Conservation (phyloP, 2,888 invertebrate species). For the Unio delphinus region DNA sequence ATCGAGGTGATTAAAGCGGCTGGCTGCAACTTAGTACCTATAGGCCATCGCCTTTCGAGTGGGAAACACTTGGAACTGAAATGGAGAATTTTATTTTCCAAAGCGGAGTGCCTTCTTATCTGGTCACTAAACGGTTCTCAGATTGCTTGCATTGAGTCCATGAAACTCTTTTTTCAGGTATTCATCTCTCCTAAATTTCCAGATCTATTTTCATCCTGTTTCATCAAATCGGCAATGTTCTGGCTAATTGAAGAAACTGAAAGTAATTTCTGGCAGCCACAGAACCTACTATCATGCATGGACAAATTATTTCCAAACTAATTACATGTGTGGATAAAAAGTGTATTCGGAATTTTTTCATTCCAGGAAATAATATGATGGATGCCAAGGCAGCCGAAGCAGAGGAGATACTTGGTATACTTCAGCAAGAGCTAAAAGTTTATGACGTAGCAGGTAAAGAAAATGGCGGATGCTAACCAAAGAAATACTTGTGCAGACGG, state of each 20-base stretch:
- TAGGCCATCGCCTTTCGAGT: conserved; percentile 5
- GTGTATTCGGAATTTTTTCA: conserved; percentile 7
- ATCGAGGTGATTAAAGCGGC: background rate
- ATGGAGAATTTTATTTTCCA: conserved; percentile 11
- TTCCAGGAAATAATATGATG: conserved; percentile 3
- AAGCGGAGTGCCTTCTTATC: conserved; percentile 2
- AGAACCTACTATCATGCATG: background rate
- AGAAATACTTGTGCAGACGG: background rate
- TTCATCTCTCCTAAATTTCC: conserved; percentile 4
- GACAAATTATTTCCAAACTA: background rate
- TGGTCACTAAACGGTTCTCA: conserved; percentile 2
- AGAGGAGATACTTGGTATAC: background rate
- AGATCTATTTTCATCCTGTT: conserved; percentile 7
- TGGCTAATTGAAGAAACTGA: conserved; percentile 8
- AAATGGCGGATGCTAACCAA: background rate
- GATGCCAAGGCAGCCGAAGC: too few relatives aligned
- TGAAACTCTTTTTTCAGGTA: conserved; percentile 4
- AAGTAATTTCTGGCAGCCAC: conserved; percentile 1
- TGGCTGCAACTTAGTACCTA: conserved; percentile 6
- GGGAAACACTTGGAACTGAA: conserved; percentile 1
- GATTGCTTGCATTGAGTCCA: background rate
- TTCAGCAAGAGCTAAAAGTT: background rate
- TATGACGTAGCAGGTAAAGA: background rate
- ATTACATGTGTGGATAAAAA: background rate
- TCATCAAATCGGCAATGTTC: conserved; percentile 8